phyloP scores from a whole-genome alignment of 2,113 vertebrate genomes.

The Psilopsiagon aurifrons region DNA sequence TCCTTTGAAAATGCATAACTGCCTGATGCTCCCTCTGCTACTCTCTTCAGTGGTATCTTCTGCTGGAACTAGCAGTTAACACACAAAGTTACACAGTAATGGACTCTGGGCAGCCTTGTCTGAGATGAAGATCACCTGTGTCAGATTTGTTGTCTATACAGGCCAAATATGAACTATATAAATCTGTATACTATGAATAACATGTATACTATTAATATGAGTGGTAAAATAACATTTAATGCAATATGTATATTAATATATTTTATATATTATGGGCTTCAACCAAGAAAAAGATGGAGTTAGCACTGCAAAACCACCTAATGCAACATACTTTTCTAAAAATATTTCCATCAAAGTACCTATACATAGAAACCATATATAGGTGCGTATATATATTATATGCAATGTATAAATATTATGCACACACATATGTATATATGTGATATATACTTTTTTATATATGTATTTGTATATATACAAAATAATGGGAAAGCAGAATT shows the following conservation, averaged over 20 bases:
- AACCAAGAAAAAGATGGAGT: not conserved
- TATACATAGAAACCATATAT: not conserved
- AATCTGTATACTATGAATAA: not conserved
- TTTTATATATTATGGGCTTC: not conserved
- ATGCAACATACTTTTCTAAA: not conserved
- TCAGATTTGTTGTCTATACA: not conserved
- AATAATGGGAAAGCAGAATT: not conserved
- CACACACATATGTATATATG: fast-evolving
- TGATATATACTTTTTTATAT: not conserved
- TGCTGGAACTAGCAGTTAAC: not conserved
- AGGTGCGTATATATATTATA: too few species aligned
- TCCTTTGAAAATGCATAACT: not conserved
- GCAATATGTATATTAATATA: not conserved
- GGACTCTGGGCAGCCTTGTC: not conserved
- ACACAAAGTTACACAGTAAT: not conserved
- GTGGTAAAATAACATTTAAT: not conserved
- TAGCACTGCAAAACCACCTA: not conserved
- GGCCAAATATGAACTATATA: not conserved
- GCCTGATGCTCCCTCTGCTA: not conserved
- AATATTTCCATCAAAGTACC: not conserved
- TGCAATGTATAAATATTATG: too few species aligned
- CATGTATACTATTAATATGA: not conserved
- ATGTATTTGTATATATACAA: fast-evolving
- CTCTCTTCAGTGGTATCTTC: not conserved
- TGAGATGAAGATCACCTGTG: not conserved